A percentile compares a stretch with the other conserved stretches of the same genome.
phyloP scores from a whole-genome alignment of 2,113 vertebrate genomes.

The Glaucidium brasilianum region DNA sequence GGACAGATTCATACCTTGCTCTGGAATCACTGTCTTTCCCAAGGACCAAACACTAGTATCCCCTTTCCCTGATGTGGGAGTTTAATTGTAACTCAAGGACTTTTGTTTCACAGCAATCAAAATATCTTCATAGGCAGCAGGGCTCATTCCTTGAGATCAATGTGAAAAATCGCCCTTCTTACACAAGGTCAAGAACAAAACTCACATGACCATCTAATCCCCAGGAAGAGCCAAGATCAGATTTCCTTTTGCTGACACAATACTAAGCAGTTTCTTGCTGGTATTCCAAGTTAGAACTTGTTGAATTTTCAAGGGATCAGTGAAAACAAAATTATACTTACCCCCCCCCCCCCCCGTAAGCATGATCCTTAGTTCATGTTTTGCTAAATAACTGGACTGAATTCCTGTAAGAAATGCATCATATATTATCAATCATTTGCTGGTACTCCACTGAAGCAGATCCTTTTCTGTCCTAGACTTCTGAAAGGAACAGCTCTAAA shows the following conservation, averaged over 20 bases:
- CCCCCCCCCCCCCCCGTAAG: background rate
- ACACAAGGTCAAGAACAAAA: background rate
- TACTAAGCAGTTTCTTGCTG: background rate
- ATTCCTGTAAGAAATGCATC: background rate
- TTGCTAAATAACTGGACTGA: background rate
- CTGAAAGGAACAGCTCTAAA: background rate
- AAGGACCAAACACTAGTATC: background rate
- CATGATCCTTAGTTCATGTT: background rate
- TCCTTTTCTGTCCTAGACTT: background rate
- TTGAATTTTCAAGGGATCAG: background rate
- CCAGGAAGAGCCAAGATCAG: background rate
- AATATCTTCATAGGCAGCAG: background rate
- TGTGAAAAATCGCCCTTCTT: background rate
- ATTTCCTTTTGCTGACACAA: background rate
- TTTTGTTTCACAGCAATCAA: background rate
- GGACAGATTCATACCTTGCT: background rate
- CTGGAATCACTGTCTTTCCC: background rate
- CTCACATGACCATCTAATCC: background rate
- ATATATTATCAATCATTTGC: background rate
- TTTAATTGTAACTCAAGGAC: background rate
- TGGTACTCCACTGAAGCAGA: background rate
- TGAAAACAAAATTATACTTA: background rate
- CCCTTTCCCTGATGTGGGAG: background rate
- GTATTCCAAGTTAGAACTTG: background rate
- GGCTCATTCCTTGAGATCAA: background rate